Evolutionary conservation across 2,888 invertebrate genomes (phyloP).

Genomic region (Melolontha melolontha): DNA sequence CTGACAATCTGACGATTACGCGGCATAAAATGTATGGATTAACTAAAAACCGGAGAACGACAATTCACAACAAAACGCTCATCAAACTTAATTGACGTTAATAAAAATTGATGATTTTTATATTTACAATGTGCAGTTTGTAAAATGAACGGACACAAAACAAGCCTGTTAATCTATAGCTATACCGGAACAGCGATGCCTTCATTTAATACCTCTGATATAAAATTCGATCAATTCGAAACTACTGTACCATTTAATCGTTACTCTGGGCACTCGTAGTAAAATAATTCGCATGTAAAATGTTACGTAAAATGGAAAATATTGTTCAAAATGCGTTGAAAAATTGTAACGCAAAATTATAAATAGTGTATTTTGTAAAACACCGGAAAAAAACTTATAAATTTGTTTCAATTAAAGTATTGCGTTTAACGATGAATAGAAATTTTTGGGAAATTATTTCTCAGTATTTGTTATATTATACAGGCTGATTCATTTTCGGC

Average conservation of each 20-base stretch:
- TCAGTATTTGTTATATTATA: no score
- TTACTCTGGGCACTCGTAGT: neutral
- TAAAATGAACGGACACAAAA: slow-evolving; percentile 1
- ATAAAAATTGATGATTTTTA: slow-evolving; percentile 42
- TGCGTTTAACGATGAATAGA: no score
- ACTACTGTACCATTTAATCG: slow-evolving; percentile 8
- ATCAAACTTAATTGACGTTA: slow-evolving; percentile 39
- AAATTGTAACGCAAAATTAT: no score
- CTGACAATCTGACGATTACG: slow-evolving; percentile 11
- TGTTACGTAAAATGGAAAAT: neutral
- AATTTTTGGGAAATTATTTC: no score
- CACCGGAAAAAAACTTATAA: no score
- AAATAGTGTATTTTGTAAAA: no score
- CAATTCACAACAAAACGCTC: slow-evolving; percentile 40
- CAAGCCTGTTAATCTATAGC: neutral
- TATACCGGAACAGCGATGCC: neutral
- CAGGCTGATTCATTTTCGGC: no score
- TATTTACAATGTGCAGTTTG: slow-evolving; percentile 16
- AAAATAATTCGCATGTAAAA: neutral
- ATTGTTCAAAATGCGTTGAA: no score
- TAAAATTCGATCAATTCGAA: slow-evolving; percentile 10
- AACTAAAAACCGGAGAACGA: slow-evolving; percentile 30
- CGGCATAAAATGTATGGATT: slow-evolving; percentile 30
- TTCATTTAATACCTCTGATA: slow-evolving; percentile 1
- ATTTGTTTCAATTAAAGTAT: no score